phyloP scores from a whole-genome alignment of 2,888 invertebrate genomes.

The Scaptomyza parva region DNA sequence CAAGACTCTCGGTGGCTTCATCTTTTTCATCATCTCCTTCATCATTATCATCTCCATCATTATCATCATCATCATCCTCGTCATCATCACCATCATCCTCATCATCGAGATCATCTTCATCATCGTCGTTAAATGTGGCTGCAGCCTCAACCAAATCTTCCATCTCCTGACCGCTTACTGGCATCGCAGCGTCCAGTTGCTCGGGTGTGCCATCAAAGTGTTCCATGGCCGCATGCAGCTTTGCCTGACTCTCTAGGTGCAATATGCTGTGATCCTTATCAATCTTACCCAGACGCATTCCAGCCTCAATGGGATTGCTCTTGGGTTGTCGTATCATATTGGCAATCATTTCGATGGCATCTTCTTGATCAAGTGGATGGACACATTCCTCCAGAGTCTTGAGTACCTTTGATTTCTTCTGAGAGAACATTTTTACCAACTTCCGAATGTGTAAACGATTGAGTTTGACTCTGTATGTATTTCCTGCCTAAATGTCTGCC shows the following conservation, averaged over 20 bases:
- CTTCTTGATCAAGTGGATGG: slow-evolving; percentile 48
- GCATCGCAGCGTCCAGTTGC: slow-evolving; percentile 52
- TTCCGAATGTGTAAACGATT: slow-evolving; percentile 36
- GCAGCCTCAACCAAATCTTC: slow-evolving; percentile 37
- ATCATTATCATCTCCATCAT: background rate
- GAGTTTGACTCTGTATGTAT: slow-evolving; percentile 15
- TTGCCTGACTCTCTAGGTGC: slow-evolving; percentile 52
- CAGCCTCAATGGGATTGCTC: slow-evolving; percentile 47
- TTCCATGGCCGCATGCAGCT: slow-evolving; percentile 52
- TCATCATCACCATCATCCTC: background rate
- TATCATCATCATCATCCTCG: background rate
- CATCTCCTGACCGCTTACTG: slow-evolving; percentile 53
- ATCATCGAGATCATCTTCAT: slow-evolving; percentile 7
- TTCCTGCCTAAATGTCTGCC: slow-evolving; percentile 6
- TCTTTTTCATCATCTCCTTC: background rate
- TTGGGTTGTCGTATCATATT: slow-evolving; percentile 57
- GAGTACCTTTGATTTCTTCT: slow-evolving; percentile 64
- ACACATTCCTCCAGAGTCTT: slow-evolving; percentile 51
- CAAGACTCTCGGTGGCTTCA: slow-evolving; percentile 3
- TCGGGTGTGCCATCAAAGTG: slow-evolving; percentile 40
- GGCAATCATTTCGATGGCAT: slow-evolving; percentile 51
- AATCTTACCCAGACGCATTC: slow-evolving; percentile 29
- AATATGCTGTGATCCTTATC: slow-evolving; percentile 40
- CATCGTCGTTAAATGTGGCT: background rate
- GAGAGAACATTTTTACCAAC: slow-evolving; percentile 44